Evolutionary conservation across 1,140 invertebrate genomes (phyloP).

Genomic region (Drosophila baimaii): DNA sequence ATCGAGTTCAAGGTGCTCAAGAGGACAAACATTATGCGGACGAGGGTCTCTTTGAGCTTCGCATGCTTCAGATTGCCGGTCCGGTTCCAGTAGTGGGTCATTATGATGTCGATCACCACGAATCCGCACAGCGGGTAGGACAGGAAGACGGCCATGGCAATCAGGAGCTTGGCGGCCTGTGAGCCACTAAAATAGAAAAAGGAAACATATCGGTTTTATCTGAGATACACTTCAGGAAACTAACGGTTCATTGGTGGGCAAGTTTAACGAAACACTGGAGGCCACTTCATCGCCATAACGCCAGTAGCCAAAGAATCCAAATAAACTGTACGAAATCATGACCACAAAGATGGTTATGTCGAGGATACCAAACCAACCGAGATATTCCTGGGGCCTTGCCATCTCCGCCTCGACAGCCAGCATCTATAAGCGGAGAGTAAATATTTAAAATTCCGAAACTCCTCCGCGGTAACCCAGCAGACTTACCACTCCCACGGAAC

Average conservation of each 20-base stretch:
- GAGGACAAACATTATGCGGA: slow-evolving; percentile 10
- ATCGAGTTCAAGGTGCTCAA: slow-evolving; percentile 36
- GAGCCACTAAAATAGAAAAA: slow-evolving; percentile 13
- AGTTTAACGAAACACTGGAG: slow-evolving; percentile 37
- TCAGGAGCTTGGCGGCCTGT: slow-evolving; percentile 18
- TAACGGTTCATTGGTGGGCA: slow-evolving; percentile 45
- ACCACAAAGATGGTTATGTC: slow-evolving; percentile 8
- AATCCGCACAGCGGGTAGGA: slow-evolving; percentile 51
- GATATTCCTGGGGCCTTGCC: slow-evolving; percentile 26
- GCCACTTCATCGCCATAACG: slow-evolving; percentile 9
- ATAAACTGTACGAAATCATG: neutral
- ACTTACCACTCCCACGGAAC: slow-evolving; percentile 61
- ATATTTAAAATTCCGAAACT: neutral
- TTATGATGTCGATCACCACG: slow-evolving; percentile 52
- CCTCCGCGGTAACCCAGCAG: too few species aligned
- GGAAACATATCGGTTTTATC: too few species aligned
- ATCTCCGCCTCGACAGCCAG: slow-evolving; percentile 54
- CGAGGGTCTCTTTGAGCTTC: slow-evolving; percentile 11
- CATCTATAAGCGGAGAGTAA: slow-evolving; percentile 26
- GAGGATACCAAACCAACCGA: slow-evolving; percentile 46
- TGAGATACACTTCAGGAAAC: neutral
- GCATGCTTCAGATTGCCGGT: slow-evolving; percentile 9
- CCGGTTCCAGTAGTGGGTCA: slow-evolving; percentile 30
- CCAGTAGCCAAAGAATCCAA: slow-evolving; percentile 59
- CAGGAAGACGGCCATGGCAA: slow-evolving; percentile 40